A percentile compares a stretch with the other conserved stretches of the same genome.
These are phyloP conservation scores for Ginglymostoma cirratum DNA, from an alignment of 2,113 vertebrate species.

Conservation along the genomic window DNA sequence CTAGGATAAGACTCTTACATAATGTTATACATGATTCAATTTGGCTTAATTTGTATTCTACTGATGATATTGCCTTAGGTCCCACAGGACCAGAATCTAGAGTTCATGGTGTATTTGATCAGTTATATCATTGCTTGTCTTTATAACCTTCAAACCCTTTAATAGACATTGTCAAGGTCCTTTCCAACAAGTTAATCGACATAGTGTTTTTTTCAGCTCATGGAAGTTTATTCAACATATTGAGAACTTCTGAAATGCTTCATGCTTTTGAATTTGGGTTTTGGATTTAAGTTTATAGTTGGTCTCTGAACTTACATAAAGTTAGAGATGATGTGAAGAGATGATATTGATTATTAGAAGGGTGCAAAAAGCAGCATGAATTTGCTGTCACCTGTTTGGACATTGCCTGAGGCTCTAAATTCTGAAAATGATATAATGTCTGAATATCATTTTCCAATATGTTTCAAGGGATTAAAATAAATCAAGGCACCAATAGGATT, in stretches of 20 bases:
- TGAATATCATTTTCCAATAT: neutral
- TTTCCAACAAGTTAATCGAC: constrained; percentile 6
- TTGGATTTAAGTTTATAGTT: neutral
- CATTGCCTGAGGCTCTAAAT: neutral
- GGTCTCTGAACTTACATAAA: neutral
- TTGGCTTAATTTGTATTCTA: constrained; percentile 34
- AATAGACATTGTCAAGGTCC: constrained; percentile 31
- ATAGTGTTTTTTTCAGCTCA: neutral
- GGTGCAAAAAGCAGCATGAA: neutral
- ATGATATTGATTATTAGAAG: neutral
- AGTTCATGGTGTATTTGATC: constrained; percentile 20
- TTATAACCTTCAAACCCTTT: constrained; percentile 31
- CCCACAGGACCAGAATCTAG: constrained; percentile 7
- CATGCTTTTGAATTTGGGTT: neutral
- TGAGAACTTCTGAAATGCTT: neutral
- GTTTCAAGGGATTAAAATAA: neutral
- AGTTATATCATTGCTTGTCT: constrained; percentile 18
- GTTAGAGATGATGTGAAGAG: neutral
- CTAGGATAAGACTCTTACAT: neutral
- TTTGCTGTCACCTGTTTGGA: neutral
- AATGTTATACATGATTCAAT: constrained; percentile 21
- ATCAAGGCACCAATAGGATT: neutral
- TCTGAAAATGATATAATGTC: neutral
- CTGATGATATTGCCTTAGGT: neutral
- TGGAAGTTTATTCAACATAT: no score